Evolutionary conservation across 2,888 invertebrate genomes (phyloP), one percentile per base, ranked within the genome.

Genomic region (Trypoxylon attenuatum): DNA sequence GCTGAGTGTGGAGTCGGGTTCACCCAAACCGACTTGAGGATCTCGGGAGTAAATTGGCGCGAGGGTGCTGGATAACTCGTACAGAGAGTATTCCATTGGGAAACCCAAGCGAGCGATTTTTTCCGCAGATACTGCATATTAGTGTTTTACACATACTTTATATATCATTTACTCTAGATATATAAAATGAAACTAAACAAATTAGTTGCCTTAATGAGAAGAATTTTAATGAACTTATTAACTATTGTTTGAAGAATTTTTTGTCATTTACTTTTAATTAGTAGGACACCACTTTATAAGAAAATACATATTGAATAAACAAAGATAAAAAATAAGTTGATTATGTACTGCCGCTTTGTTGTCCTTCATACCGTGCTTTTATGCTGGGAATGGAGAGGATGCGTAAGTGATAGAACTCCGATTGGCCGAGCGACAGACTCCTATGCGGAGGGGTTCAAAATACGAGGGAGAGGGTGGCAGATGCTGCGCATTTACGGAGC

Each of bases 61-160:
- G 33, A 33, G 33, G 33, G 33, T 33, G 33, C 33, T 13, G 33
- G 33, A 13, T 13, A n/a, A 13, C 33, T 33, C 33, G 13, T 13
- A 33, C 33, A 33, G 13, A 33, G 33, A 33, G 33, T 13, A 33
- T 10, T n/a, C n/a, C 4, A 33, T 10, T 13, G 13, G 13, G 33
- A 4, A 13, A 33, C 33, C 33, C 33, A 6, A n/a, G 13, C 33
- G 33, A 10, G 5, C 33, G 13, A 33, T 33, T 33, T 33, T 33
- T 13, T 33, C 33, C 13, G 33, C 33, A 33, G 33, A 33, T 33
- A 10, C 33, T 33, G 13, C 33, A 33, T 33, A 86, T 86, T 86
- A 87, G 85, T 86, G 87, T 86, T 87, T 86, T 86, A 86, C 86
- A 86, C 86, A 87, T 85, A 85, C 85, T 85, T 86, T 86, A 86